A percentile compares a stretch with the other conserved stretches of the same genome.
These are phyloP conservation scores for Lapara coniferarum DNA, from an alignment of 2,888 invertebrate genomes.

Conservation along the genomic window DNA sequence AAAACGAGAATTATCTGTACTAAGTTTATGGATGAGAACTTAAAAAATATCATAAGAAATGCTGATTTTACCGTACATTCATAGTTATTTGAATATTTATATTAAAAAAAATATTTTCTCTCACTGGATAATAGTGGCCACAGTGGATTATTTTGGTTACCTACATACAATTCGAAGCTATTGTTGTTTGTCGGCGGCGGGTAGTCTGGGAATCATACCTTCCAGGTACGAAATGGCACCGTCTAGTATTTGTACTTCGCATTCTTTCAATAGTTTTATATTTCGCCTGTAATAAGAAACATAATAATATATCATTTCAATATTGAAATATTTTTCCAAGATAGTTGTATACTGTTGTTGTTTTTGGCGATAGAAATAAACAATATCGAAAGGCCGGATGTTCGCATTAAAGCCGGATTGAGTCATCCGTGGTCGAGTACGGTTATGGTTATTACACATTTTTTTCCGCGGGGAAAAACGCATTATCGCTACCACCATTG, in stretches of 20 bases:
- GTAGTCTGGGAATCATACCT: slow-evolving; percentile 55
- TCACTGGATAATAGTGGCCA: not conserved
- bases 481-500: no score
- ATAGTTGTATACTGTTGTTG: no score
- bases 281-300: slow-evolving; percentile 64
- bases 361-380: no score
- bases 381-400: no score
- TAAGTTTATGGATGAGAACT: not conserved
- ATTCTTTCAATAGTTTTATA: slow-evolving; percentile 69
- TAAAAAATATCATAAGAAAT: not conserved
- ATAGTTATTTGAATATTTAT: no score
- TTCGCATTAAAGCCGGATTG: no score
- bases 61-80: no score
- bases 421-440: no score
- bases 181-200: slow-evolving; percentile 45
- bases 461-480: no score
- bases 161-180: not conserved
- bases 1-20: not conserved
- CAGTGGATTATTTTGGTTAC: not conserved
- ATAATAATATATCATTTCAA: not conserved
- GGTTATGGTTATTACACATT: no score
- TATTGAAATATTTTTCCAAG: not conserved
- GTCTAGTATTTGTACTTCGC: slow-evolving; percentile 75
- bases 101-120: not conserved
- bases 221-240: slow-evolving; percentile 71